These are phyloP conservation scores for Drosophila mimica DNA, from an alignment of 2,888 invertebrate genomes.

Conservation along the genomic window DNA sequence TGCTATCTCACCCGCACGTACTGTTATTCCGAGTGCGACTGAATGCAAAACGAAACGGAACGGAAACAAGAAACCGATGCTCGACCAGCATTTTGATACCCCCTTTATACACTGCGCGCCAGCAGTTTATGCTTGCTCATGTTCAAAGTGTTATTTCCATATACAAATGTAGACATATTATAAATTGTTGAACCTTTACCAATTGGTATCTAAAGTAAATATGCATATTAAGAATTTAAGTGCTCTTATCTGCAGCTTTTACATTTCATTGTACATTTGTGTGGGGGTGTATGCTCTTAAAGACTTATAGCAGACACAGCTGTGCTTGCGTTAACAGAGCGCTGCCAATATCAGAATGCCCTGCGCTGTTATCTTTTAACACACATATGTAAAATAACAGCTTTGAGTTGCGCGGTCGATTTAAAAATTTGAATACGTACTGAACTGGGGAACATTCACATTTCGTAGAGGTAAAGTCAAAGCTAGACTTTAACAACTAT, in stretches of 20 bases:
- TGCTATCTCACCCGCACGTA: constrained; percentile 53
- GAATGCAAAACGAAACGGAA: constrained; percentile 49
- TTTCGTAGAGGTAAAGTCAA: background rate
- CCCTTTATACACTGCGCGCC: constrained; percentile 51
- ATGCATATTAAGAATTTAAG: background rate
- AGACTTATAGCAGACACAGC: constrained; percentile 1
- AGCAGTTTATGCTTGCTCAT: constrained; percentile 13
- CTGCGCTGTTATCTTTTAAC: background rate
- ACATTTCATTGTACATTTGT: background rate
- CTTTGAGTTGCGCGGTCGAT: constrained; percentile 11
- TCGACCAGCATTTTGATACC: constrained; percentile 34
- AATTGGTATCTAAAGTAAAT: background rate
- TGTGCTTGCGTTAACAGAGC: constrained; percentile 17
- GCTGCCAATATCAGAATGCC: background rate
- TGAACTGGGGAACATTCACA: background rate
- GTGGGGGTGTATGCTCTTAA: constrained; percentile 24
- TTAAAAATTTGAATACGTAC: background rate
- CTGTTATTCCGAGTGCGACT: constrained; percentile 58
- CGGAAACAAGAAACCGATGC: constrained; percentile 63
- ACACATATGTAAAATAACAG: constrained; percentile 3
- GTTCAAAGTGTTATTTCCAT: background rate
- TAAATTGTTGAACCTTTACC: background rate
- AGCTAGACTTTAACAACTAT: background rate
- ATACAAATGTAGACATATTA: background rate
- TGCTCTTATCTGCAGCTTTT: background rate